A percentile compares a stretch with the other conserved stretches of the same genome.
phyloP scores from a whole-genome alignment of 2,888 invertebrate species.

The Scaeva pyrastri region DNA sequence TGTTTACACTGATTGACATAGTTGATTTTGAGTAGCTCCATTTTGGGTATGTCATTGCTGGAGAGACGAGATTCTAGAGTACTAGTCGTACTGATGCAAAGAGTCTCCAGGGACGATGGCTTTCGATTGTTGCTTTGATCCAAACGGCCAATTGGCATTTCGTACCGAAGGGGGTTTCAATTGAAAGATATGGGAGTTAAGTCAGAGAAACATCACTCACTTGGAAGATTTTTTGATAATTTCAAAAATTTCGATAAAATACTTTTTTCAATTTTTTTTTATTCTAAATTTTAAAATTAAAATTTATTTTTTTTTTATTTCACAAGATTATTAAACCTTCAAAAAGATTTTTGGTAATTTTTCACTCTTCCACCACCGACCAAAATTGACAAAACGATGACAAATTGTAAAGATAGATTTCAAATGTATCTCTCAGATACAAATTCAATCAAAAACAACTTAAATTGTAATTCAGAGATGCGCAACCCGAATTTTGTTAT shows the following conservation, averaged over 20 bases:
- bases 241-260: conserved; percentile 16
- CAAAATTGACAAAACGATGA: not conserved
- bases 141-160: conserved; percentile 80
- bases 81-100: conserved; percentile 78
- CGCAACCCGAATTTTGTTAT: not conserved
- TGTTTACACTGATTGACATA: conserved; percentile 82
- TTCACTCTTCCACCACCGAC: not conserved
- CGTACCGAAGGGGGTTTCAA: conserved; percentile 44
- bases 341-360: conserved; percentile 54
- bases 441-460: not conserved
- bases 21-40: conserved; percentile 83
- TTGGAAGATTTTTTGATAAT: conserved; percentile 40
- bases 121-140: conserved; percentile 77
- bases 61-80: conserved; percentile 81
- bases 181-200: conserved; percentile 21
- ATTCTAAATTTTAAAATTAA: not conserved
- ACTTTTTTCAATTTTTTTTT: not conserved
- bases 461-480: not conserved
- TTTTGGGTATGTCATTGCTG: conserved; percentile 82
- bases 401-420: not conserved
- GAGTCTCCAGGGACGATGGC: conserved; percentile 67
- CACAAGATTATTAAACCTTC: conserved; percentile 31
- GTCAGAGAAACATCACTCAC: conserved; percentile 7
- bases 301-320: not conserved
- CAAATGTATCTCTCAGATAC: conserved; percentile 23